Percentiles rank a stretch among this genome's conserved stretches.
phyloP scores from a whole-genome alignment of 1,140 invertebrate genomes.

The Drosophila hydei region DNA sequence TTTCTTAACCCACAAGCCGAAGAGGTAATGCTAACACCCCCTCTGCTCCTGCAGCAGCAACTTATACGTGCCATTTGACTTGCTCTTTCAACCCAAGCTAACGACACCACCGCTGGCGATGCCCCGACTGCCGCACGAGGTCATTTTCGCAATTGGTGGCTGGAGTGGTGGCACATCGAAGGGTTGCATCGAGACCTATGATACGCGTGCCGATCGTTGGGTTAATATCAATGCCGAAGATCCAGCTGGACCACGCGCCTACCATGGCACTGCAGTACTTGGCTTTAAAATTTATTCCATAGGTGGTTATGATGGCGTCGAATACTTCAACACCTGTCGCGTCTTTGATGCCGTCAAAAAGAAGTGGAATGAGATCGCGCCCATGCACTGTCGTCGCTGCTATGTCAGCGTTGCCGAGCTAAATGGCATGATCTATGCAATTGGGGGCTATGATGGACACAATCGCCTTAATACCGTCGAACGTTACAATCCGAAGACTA shows the following conservation, averaged over 20 bases:
- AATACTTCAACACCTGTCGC: slow-evolving; percentile 89
- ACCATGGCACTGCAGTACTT: slow-evolving; percentile 90
- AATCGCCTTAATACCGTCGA: slow-evolving; percentile 90
- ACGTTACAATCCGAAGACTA: slow-evolving; percentile 88
- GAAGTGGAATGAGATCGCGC: slow-evolving; percentile 88
- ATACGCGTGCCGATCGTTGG: slow-evolving; percentile 88
- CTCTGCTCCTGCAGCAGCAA: slow-evolving; percentile 32
- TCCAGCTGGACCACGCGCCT: slow-evolving; percentile 88
- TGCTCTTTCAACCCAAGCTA: slow-evolving; percentile 80
- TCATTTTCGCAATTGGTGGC: slow-evolving; percentile 90
- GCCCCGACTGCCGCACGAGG: slow-evolving; percentile 88
- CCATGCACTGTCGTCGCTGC: slow-evolving; percentile 86
- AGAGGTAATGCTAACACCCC: slow-evolving; percentile 62
- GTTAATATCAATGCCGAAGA: slow-evolving; percentile 86
- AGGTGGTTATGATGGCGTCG: slow-evolving; percentile 90
- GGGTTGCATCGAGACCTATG: slow-evolving; percentile 91
- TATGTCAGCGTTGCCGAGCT: slow-evolving; percentile 88
- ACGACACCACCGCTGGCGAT: slow-evolving; percentile 87
- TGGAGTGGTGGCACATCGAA: slow-evolving; percentile 92
- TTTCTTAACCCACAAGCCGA: slow-evolving; percentile 85
- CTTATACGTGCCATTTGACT: slow-evolving; percentile 46
- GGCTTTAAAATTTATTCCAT: slow-evolving; percentile 90
- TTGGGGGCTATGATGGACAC: slow-evolving; percentile 94
- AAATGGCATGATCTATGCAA: slow-evolving; percentile 91
- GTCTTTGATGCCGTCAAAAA: slow-evolving; percentile 88